Evolutionary conservation across 2,888 invertebrate genomes (phyloP).

Genomic region (Dorcus parallelipipedus): DNA sequence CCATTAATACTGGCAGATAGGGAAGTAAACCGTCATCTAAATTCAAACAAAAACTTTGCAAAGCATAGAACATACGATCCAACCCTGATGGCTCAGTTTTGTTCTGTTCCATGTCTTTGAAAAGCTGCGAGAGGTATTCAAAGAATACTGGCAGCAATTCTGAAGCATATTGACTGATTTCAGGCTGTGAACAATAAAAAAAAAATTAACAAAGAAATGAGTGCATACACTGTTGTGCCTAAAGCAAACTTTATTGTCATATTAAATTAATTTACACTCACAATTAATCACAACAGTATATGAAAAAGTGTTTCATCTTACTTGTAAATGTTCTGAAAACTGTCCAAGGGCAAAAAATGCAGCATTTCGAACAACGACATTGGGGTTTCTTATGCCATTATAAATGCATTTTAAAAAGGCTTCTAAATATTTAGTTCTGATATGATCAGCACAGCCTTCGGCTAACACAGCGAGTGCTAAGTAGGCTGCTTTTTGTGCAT

Average conservation of each 20-base stretch:
- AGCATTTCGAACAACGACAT: conserved; percentile 65
- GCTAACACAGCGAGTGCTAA: conserved; percentile 70
- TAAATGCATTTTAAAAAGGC: conserved; percentile 67
- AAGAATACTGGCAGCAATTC: conserved; percentile 72
- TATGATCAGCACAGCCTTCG: conserved; percentile 75
- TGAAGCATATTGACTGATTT: conserved; percentile 69
- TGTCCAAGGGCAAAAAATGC: conserved; percentile 78
- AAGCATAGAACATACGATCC: conserved; percentile 73
- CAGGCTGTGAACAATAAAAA: conserved; percentile 54
- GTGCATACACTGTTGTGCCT: background rate
- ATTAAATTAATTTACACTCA: background rate
- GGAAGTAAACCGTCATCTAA: conserved; percentile 69
- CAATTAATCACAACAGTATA: background rate
- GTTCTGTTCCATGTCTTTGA: conserved; percentile 54
- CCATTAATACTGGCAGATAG: conserved; percentile 70
- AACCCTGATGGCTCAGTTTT: conserved; percentile 61
- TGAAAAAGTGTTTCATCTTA: conserved; percentile 26
- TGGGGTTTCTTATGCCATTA: conserved; percentile 63
- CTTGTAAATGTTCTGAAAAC: conserved; percentile 74
- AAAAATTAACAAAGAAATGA: conserved; percentile 11
- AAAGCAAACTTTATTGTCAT: background rate
- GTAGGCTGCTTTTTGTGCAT: conserved; percentile 68
- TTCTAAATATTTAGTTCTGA: conserved; percentile 67
- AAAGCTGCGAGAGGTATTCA: conserved; percentile 63
- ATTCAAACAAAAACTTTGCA: conserved; percentile 78